Evolutionary conservation across 30 jellyfish, hydroid and myxozoan species (phyloP).

Genomic region (Sanderia malayensis): DNA sequence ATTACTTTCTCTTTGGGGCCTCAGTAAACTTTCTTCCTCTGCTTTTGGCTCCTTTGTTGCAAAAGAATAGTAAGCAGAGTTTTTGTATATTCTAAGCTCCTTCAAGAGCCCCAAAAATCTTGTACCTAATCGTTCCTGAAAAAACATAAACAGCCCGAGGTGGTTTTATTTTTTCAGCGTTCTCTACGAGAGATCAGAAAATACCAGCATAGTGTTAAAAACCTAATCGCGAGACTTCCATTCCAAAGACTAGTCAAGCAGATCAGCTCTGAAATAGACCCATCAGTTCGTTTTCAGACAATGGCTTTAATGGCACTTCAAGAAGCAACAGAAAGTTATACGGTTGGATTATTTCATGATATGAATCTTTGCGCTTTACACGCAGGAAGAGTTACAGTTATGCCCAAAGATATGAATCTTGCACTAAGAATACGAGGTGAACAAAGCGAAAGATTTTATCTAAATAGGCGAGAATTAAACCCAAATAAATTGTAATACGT

Average conservation of each 20-base stretch:
- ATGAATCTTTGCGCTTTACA: conserved; percentile 52
- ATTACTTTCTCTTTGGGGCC: no score
- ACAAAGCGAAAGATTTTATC: not conserved
- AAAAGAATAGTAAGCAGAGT: no score
- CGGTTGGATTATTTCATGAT: conserved; percentile 52
- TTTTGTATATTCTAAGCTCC: no score
- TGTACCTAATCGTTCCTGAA: no score
- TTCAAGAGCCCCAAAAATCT: no score
- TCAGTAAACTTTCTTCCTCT: no score
- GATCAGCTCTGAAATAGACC: not conserved
- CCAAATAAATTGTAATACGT: no score
- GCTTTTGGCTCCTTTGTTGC: no score
- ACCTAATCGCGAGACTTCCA: conserved; percentile 33
- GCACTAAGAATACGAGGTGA: conserved; percentile 55
- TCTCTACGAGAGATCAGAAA: conserved; percentile 36
- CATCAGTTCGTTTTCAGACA: conserved; percentile 24
- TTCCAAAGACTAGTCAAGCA: conserved; percentile 46
- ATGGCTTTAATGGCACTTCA: conserved; percentile 52
- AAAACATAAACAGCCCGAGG: no score
- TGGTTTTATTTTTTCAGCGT: no score
- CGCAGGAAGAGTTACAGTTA: conserved; percentile 47
- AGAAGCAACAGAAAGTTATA: conserved; percentile 58
- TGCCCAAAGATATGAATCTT: conserved; percentile 51
- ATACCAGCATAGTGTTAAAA: conserved; percentile 24
- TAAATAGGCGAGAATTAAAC: no score